Conservation (phyloP, 1,140 invertebrate species). For the Rhagoletis pomonella region DNA sequence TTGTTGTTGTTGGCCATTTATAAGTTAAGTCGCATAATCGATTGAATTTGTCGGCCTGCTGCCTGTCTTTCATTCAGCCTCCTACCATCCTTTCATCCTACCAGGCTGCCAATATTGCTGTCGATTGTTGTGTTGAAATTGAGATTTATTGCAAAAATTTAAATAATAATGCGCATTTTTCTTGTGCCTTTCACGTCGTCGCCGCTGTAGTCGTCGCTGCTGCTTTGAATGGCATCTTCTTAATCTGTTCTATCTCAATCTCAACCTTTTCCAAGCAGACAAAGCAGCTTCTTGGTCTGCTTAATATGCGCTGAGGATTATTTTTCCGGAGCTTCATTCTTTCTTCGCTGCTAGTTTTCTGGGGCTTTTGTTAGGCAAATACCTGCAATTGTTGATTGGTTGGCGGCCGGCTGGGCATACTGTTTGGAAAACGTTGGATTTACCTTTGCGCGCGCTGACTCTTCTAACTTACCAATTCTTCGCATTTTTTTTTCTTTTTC, state of each 20-base stretch:
- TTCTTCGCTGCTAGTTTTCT: no score
- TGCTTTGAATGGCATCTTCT: slow-evolving; percentile 37
- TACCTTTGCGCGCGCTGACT: slow-evolving; percentile 17
- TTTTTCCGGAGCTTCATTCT: neutral
- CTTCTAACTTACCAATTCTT: neutral
- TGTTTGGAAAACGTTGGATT: neutral
- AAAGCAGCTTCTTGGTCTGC: slow-evolving; percentile 12
- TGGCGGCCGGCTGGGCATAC: neutral
- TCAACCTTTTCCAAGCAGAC: neutral
- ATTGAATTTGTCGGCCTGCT: slow-evolving; percentile 67
- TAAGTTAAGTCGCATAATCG: slow-evolving; percentile 73
- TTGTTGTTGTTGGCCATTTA: slow-evolving; percentile 63
- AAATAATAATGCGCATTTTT: slow-evolving; percentile 69
- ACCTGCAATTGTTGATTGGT: neutral
- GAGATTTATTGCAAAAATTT: slow-evolving; percentile 73
- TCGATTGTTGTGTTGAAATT: slow-evolving; percentile 70
- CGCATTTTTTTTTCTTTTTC: neutral
- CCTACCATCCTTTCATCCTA: slow-evolving; percentile 29
- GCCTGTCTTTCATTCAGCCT: neutral
- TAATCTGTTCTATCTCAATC: slow-evolving; percentile 47
- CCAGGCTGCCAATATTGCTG: slow-evolving; percentile 24
- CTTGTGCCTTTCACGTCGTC: neutral
- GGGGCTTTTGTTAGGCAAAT: neutral
- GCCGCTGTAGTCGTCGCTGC: no score
- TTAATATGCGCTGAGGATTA: slow-evolving; percentile 29